Evolutionary conservation across 1,140 invertebrate species (phyloP).

Genomic region (Drosophila dunni): DNA sequence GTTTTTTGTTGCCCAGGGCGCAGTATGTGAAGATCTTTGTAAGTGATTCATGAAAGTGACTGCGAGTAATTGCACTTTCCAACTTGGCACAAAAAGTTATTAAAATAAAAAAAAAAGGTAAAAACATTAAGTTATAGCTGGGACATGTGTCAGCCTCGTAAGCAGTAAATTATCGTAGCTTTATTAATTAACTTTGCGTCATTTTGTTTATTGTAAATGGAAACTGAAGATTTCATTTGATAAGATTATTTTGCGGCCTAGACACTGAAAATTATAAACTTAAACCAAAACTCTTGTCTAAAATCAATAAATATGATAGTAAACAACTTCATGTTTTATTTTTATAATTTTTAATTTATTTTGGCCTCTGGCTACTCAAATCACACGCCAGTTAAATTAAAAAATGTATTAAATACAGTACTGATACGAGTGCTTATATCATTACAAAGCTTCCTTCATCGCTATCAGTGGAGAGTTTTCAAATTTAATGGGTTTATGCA

Average conservation of each 20-base stretch:
- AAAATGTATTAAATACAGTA: constrained; percentile 56
- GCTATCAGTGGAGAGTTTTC: constrained; percentile 10
- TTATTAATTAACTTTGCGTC: constrained; percentile 30
- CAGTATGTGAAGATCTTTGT: constrained; percentile 37
- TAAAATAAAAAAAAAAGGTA: constrained; percentile 6
- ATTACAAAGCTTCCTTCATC: neutral
- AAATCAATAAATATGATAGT: constrained; percentile 24
- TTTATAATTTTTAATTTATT: neutral
- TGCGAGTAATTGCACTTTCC: constrained; percentile 41
- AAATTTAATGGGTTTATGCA: constrained; percentile 25
- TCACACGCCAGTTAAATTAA: constrained; percentile 54
- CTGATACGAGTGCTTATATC: constrained; percentile 43
- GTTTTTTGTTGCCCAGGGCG: constrained; percentile 42
- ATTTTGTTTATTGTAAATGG: constrained; percentile 21
- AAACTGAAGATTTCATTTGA: constrained; percentile 16
- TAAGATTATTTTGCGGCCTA: constrained; percentile 21
- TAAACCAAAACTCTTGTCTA: constrained; percentile 2
- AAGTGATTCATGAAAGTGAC: constrained; percentile 37
- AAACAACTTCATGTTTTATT: neutral
- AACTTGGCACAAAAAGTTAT: constrained; percentile 7
- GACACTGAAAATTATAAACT: constrained; percentile 11
- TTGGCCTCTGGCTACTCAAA: constrained; percentile 22
- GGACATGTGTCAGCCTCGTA: constrained; percentile 6
- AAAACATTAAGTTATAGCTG: neutral
- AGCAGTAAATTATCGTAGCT: constrained; percentile 4